Conservation (phyloP, 2,797 vertebrate genomes). For the Anguilla marmorata region DNA sequence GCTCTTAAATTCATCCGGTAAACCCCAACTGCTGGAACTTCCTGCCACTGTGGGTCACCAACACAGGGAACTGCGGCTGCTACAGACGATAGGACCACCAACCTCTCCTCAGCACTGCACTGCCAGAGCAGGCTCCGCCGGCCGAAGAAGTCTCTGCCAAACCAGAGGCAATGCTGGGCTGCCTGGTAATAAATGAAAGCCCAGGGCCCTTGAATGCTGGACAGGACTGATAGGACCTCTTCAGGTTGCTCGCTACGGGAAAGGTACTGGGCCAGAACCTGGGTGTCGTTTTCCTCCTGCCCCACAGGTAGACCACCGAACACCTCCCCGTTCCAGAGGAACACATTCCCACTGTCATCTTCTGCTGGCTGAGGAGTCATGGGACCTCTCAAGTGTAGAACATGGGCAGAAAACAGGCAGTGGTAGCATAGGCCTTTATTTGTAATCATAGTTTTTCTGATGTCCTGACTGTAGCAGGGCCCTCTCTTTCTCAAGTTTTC, state of each 20-base stretch:
- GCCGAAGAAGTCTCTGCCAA: constrained; percentile 93
- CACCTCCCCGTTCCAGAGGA: constrained; percentile 95
- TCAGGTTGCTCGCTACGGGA: constrained; percentile 64
- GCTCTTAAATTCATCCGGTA: constrained; percentile 81
- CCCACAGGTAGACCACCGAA: constrained; percentile 79
- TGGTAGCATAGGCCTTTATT: constrained; percentile 51
- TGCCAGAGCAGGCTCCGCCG: constrained; percentile 92
- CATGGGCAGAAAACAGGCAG: constrained; percentile 86
- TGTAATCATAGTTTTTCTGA: constrained; percentile 51
- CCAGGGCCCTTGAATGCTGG: constrained; percentile 83
- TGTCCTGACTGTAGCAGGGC: constrained; percentile 70
- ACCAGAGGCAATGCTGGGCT: constrained; percentile 81
- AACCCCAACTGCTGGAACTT: constrained; percentile 85
- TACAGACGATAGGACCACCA: constrained; percentile 78
- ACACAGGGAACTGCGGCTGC: constrained; percentile 45
- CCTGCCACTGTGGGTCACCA: constrained; percentile 69
- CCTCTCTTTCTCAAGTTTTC: constrained; percentile 77
- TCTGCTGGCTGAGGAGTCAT: constrained; percentile 84
- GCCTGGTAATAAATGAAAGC: constrained; percentile 88
- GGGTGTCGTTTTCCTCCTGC: constrained; percentile 80
- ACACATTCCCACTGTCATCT: constrained; percentile 75
- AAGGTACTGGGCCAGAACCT: constrained; percentile 73
- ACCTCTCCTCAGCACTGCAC: constrained; percentile 52
- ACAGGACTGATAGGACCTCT: constrained; percentile 76
- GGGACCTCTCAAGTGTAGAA: constrained; percentile 86